These are phyloP conservation scores for Desmophyllum pertusum DNA, from an alignment of 92 coral and sea anemone genomes.

Conservation along the genomic window DNA sequence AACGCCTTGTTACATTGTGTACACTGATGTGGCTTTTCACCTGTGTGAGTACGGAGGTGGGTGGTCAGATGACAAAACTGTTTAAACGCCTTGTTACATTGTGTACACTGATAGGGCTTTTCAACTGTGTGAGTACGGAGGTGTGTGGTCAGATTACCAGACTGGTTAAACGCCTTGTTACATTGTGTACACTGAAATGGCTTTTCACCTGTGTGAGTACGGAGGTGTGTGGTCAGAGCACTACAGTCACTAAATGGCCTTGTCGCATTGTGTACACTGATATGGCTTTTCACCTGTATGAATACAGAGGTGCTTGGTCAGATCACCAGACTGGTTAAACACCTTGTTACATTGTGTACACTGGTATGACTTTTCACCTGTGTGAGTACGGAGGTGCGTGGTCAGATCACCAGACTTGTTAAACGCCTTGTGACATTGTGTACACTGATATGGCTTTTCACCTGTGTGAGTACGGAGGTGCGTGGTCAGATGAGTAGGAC, in stretches of 20 bases:
- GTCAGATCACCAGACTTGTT: conserved; percentile 8
- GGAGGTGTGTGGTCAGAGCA: too few relatives aligned
- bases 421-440: conserved; percentile 56
- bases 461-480: conserved; percentile 68
- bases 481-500: conserved; percentile 34
- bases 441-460: conserved; percentile 60
- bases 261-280: conserved; percentile 42
- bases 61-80: conserved; percentile 1
- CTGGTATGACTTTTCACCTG: conserved; percentile 63
- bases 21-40: conserved; percentile 66
- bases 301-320: conserved; percentile 44
- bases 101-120: conserved; percentile 58
- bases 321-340: conserved; percentile 16
- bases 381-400: conserved; percentile 52
- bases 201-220: conserved; percentile 44
- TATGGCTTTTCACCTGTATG: conserved; percentile 58
- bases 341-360: conserved; percentile 64
- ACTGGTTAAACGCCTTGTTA: conserved; percentile 21
- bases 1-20: conserved; percentile 62
- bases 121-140: conserved; percentile 63
- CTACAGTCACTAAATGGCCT: too few relatives aligned
- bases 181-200: conserved; percentile 47
- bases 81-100: conserved; percentile 53
- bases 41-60: conserved; percentile 59
- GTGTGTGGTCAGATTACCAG: conserved; percentile 40